These are phyloP conservation scores for Motacilla tschutschensis DNA, from an alignment of 2,113 vertebrate species.

Conservation along the genomic window DNA sequence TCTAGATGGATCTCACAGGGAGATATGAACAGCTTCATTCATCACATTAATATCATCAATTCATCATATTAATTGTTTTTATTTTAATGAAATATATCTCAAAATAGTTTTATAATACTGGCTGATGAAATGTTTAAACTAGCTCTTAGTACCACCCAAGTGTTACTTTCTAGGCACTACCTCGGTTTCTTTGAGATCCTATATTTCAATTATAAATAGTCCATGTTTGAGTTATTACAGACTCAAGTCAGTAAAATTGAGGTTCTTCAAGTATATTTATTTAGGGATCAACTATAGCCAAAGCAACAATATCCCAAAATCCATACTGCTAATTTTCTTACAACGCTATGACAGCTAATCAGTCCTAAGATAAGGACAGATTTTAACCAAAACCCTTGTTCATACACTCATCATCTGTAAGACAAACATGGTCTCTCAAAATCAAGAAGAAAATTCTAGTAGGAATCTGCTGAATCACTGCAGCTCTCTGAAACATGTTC, in stretches of 20 bases:
- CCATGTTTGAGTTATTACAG: background rate
- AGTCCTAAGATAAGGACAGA: background rate
- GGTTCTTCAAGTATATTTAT: background rate
- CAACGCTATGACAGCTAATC: background rate
- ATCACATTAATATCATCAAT: background rate
- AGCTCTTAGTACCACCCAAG: background rate
- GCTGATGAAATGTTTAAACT: background rate
- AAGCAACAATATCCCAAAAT: background rate
- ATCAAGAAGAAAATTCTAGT: background rate
- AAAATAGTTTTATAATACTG: background rate
- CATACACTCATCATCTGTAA: background rate
- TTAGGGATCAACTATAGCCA: fast-evolving
- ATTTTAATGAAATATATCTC: background rate
- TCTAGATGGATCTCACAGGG: background rate
- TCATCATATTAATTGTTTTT: background rate
- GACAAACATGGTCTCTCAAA: background rate
- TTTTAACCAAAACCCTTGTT: background rate
- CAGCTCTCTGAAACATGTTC: background rate
- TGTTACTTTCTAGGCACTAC: background rate
- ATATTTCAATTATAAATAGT: background rate
- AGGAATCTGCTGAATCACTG: background rate
- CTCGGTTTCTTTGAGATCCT: background rate
- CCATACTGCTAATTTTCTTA: background rate
- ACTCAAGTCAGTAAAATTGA: background rate
- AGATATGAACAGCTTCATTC: background rate